Evolutionary conservation across 1,140 invertebrate genomes (phyloP).

Genomic region (Hypothenemus hampei): DNA sequence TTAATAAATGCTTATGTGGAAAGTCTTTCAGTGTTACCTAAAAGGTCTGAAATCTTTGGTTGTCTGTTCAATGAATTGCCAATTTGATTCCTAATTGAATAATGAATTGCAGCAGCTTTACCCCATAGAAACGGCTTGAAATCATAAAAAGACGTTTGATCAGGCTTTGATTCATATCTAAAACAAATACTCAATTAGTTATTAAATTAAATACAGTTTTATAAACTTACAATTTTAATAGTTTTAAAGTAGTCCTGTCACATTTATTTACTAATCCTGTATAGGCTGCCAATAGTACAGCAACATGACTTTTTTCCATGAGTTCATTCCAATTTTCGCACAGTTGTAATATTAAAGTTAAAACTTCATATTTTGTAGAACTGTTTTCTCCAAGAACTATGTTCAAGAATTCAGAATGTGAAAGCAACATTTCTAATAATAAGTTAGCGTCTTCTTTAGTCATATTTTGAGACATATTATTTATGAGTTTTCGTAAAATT

Average conservation of each 20-base stretch:
- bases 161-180: slow-evolving; percentile 35
- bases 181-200: slow-evolving; percentile 1
- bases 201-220: too few species aligned
- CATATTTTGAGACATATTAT: slow-evolving; percentile 44
- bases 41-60: slow-evolving; percentile 63
- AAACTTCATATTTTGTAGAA: slow-evolving; percentile 54
- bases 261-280: slow-evolving; percentile 58
- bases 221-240: slow-evolving; percentile 41
- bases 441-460: slow-evolving; percentile 51
- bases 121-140: slow-evolving; percentile 78
- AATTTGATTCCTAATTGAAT: slow-evolving; percentile 58
- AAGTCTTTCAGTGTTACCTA: slow-evolving; percentile 49
- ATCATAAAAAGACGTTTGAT: slow-evolving; percentile 49
- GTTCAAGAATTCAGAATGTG: slow-evolving; percentile 69
- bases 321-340: slow-evolving; percentile 56
- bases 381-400: slow-evolving; percentile 54
- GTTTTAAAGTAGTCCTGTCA: slow-evolving; percentile 46
- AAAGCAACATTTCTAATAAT: slow-evolving; percentile 67
- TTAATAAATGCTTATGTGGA: not conserved
- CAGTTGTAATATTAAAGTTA: slow-evolving; percentile 57
- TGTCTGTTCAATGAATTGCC: slow-evolving; percentile 61
- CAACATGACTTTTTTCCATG: slow-evolving; percentile 59
- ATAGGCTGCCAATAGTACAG: slow-evolving; percentile 67
- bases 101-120: slow-evolving; percentile 66
- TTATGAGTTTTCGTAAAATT: slow-evolving; percentile 52